A percentile compares a stretch with the other conserved stretches of the same genome.
Evolutionary conservation across 1,140 invertebrate genomes (phyloP).

Genomic region (Euglossa dilemma): DNA sequence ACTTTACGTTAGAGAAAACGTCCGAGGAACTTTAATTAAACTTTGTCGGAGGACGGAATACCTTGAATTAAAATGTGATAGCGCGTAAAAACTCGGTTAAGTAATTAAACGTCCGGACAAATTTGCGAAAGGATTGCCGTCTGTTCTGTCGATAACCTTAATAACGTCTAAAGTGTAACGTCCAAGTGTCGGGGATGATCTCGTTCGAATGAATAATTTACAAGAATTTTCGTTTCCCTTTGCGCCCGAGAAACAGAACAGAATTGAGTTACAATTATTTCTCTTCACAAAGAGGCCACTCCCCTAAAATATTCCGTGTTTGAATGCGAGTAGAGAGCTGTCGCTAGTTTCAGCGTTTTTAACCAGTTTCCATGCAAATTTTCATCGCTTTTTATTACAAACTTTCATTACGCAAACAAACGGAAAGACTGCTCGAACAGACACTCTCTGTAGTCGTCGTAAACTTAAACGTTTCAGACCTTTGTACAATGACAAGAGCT

Average conservation of each 20-base stretch:
- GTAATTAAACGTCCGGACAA: slow-evolving; percentile 71
- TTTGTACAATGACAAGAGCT: no score
- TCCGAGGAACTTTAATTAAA: slow-evolving; percentile 74
- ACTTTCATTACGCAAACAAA: no score
- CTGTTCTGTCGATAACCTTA: slow-evolving; percentile 35
- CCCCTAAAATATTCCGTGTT: background rate
- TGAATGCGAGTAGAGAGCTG: slow-evolving; percentile 3
- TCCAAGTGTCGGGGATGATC: slow-evolving; percentile 42
- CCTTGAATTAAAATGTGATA: slow-evolving; percentile 74
- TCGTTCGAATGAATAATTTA: slow-evolving; percentile 44
- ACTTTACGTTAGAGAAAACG: slow-evolving; percentile 65
- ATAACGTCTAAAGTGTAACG: slow-evolving; percentile 26
- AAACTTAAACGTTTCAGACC: no score
- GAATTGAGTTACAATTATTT: background rate
- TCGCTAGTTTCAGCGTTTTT: background rate
- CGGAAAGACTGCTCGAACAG: no score
- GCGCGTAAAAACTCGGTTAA: slow-evolving; percentile 68
- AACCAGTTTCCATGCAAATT: background rate
- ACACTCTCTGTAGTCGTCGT: no score
- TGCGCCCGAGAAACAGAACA: background rate
- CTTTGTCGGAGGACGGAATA: slow-evolving; percentile 64
- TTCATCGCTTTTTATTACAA: no score
- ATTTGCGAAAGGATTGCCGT: slow-evolving; percentile 46
- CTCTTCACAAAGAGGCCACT: background rate
- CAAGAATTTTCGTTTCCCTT: slow-evolving; percentile 10